These are phyloP conservation scores for Syngnathus floridae DNA, from an alignment of 2,113 vertebrate species.

Conservation along the genomic window DNA sequence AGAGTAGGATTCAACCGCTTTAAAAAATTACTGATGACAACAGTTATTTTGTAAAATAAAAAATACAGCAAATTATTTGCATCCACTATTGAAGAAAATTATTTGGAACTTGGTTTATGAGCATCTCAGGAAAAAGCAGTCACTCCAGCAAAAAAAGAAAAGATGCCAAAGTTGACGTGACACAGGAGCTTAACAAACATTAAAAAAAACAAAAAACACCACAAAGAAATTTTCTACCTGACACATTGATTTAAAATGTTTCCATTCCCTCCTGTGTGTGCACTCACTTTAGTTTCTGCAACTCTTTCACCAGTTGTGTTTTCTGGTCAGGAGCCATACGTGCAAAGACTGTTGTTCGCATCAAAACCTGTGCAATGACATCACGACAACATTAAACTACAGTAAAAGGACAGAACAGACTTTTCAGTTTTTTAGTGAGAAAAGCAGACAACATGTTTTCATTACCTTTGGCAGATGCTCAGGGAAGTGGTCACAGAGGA, in stretches of 20 bases:
- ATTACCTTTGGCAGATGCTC: conserved; percentile 84
- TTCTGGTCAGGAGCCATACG: conserved; percentile 95
- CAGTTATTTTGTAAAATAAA: too few species aligned
- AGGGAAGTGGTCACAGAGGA: conserved; percentile 78
- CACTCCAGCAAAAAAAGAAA: background rate
- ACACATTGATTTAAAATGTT: background rate
- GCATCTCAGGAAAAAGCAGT: background rate
- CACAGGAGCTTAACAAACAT: background rate
- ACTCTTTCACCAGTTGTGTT: conserved; percentile 80
- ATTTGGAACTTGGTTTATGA: too few species aligned
- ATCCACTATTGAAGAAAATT: too few species aligned
- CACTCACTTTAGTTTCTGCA: conserved; percentile 85
- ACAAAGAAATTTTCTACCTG: background rate
- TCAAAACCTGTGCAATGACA: conserved; percentile 73
- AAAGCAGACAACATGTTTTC: background rate
- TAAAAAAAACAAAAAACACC: background rate
- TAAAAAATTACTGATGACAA: too few species aligned
- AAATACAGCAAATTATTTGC: too few species aligned
- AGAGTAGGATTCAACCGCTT: too few species aligned
- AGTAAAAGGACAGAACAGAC: background rate
- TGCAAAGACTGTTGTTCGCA: conserved; percentile 81
- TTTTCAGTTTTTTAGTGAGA: background rate
- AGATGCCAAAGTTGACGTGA: background rate
- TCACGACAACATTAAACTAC: background rate
- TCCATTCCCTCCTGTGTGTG: background rate